A percentile compares a stretch with the other conserved stretches of the same genome.
Conservation (phyloP, 2,113 vertebrate species). For the Gracilinanus agilis region DNA sequence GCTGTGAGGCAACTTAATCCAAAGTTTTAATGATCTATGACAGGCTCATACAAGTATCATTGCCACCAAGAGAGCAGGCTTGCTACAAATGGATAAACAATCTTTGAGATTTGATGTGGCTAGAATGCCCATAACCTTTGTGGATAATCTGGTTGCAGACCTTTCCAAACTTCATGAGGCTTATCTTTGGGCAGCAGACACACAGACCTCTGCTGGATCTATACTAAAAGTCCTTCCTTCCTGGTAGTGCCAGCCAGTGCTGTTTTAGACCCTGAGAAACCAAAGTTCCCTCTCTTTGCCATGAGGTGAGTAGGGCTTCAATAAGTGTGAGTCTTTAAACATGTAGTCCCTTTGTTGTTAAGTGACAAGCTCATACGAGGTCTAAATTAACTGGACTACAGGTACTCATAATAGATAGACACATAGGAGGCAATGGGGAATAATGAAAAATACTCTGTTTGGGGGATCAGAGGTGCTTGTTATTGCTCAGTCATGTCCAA, state of each 20-base stretch:
- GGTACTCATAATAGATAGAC: background rate
- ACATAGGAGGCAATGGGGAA: background rate
- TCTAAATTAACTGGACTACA: background rate
- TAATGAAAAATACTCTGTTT: background rate
- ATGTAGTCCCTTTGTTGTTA: background rate
- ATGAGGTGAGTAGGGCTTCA: background rate
- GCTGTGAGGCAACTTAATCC: background rate
- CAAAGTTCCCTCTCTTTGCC: background rate
- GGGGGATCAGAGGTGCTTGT: background rate
- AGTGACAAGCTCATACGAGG: background rate
- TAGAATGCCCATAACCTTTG: background rate
- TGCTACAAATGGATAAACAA: background rate
- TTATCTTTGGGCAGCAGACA: background rate
- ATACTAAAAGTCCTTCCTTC: background rate
- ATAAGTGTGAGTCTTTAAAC: background rate
- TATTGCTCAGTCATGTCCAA: too few relatives aligned
- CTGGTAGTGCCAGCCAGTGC: background rate
- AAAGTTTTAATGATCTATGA: background rate
- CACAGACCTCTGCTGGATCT: background rate
- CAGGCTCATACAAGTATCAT: background rate
- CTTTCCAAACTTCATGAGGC: background rate
- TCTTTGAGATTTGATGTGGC: background rate
- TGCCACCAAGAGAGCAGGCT: background rate
- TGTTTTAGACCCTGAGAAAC: background rate
- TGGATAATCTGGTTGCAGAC: background rate